Base-by-base conservation (phyloP, 1,140 invertebrate genomes). In the Drosophila simulans region DNA sequence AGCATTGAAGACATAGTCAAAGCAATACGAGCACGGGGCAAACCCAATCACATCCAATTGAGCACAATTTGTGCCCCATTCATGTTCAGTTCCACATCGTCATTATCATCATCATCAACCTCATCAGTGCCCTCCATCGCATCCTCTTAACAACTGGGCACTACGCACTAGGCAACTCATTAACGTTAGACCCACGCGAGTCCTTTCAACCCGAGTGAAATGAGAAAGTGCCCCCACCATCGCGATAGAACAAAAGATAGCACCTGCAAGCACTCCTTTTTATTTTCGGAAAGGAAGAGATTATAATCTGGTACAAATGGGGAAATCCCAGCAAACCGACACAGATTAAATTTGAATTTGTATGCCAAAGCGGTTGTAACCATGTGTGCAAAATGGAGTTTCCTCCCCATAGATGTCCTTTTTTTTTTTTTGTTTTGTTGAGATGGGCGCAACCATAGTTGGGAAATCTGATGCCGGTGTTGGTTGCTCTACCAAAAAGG, bases 321-420 rank as follows among this genome's bases (percentile, higher is more conserved):
- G 83, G 63, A 86, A 86, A 79, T 83, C 83, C 79, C 83, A 83
- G 84, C 69, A 83, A 79, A 83, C 84, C 79, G 76, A 66, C 84
- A 80, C 84, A 80, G 84, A 88, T 88, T 88, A 89, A 83, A 83
- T 89, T 88, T 83, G 83, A 83, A 88, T 89, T 83, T 73, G 66
- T 80, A 62, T 57, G 27, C 65, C 68, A 52, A 73, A 77, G 63
- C 66, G 84, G 71, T 77, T 77, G 84, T 83, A 71, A 71, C 63
- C 76, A 89, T 86, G 65, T 88, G 79, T 88, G 83, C 80, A 65
- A 77, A 86, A 59, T 70, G 64, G 70, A 57, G 80, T 64, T 64
- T 62, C 66, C 70, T 64, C 65, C 66, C 66, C 46, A 17, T 57
- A 64, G 57, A 57, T 49, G 31, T 10, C 31, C 31, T 31, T 31